Conservation (phyloP, 2,113 vertebrate species). For the Halichoeres trimaculatus region DNA sequence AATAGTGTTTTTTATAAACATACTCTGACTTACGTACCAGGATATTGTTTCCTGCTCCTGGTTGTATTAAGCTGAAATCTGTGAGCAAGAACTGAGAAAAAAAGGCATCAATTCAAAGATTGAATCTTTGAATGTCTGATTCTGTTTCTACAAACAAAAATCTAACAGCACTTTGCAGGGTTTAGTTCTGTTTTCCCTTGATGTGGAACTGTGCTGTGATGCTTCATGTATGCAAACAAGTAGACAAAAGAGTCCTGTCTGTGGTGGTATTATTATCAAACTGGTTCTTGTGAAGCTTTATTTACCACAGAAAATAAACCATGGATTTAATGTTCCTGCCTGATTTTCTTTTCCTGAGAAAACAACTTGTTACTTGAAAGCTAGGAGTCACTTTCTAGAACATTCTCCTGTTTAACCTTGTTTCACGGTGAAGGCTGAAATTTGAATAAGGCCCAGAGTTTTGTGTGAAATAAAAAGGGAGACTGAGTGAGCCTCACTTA, state of each 20-base stretch:
- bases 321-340: background rate
- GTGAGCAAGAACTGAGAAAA: background rate
- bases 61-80: background rate
- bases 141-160: background rate
- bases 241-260: constrained; percentile 15
- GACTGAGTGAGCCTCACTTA: no score
- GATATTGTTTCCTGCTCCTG: background rate
- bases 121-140: background rate
- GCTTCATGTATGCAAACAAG: constrained; percentile 28
- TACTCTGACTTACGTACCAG: no score
- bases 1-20: no score
- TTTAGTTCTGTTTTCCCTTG: constrained; percentile 2
- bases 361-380: background rate
- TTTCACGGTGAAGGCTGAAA: no score
- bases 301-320: constrained; percentile 43
- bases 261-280: constrained; percentile 8
- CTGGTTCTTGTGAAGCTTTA: constrained; percentile 9
- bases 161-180: background rate
- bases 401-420: no score
- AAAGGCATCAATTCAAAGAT: background rate
- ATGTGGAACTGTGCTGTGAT: constrained; percentile 18
- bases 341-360: background rate
- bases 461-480: background rate
- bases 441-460: background rate
- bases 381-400: no score